These are phyloP conservation scores for Pungitius pungitius DNA, from an alignment of 2,113 vertebrate genomes.

Conservation along the genomic window DNA sequence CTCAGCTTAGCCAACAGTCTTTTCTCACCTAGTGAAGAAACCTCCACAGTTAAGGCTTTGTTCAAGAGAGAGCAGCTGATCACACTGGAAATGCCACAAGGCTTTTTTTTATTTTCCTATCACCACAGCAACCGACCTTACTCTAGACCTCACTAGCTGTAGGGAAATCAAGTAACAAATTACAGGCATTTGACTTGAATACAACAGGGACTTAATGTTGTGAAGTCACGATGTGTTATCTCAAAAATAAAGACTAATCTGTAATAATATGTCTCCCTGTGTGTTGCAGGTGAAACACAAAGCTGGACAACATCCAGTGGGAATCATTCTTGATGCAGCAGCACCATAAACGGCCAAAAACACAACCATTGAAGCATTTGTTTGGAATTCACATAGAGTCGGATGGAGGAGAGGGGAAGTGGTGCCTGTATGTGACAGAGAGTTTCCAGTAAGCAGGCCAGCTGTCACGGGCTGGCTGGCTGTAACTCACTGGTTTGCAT, in stretches of 20 bases:
- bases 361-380: background rate
- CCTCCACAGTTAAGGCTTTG: slow-evolving; percentile 63
- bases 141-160: background rate
- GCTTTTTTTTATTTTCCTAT: slow-evolving; percentile 11
- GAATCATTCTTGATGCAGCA: slow-evolving; percentile 26
- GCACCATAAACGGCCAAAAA: slow-evolving; percentile 47
- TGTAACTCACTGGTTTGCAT: slow-evolving; percentile 36
- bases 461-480: slow-evolving; percentile 38
- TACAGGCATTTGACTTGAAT: background rate
- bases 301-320: slow-evolving; percentile 9
- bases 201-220: background rate
- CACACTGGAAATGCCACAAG: slow-evolving; percentile 53
- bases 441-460: slow-evolving; percentile 69
- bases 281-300: slow-evolving; percentile 22
- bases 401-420: slow-evolving; percentile 12
- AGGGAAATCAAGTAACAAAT: background rate
- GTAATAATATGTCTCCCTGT: background rate
- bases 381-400: slow-evolving; percentile 12
- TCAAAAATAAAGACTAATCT: slow-evolving; percentile 18
- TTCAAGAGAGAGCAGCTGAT: slow-evolving; percentile 68
- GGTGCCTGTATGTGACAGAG: slow-evolving; percentile 47
- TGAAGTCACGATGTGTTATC: slow-evolving; percentile 4
- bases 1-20: slow-evolving; percentile 28
- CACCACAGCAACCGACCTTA: slow-evolving; percentile 18
- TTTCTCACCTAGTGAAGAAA: slow-evolving; percentile 36